These are phyloP conservation scores for Cerastis rubricosa DNA, from an alignment of 2,888 invertebrate genomes.

Conservation along the genomic window DNA sequence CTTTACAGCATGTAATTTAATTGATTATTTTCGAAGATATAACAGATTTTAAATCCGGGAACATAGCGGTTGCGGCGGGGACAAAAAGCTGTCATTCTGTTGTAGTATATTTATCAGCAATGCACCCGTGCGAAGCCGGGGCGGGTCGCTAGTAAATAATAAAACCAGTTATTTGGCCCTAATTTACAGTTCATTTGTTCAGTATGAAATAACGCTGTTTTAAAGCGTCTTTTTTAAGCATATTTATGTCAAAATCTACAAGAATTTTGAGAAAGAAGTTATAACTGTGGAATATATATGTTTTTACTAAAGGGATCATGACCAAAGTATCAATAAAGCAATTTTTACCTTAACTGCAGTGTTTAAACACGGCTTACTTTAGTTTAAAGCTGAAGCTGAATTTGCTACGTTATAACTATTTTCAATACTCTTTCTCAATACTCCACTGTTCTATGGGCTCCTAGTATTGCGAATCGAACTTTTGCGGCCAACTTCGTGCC, in stretches of 20 bases:
- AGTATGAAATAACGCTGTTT: background rate
- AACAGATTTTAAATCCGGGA: no score
- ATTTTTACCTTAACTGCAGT: slow-evolving; percentile 10
- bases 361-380: background rate
- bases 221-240: background rate
- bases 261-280: background rate
- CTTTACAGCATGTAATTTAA: no score
- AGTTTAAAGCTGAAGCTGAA: background rate
- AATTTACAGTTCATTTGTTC: background rate
- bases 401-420: background rate
- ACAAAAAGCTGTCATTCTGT: no score
- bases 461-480: slow-evolving; percentile 20
- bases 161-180: background rate
- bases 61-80: no score
- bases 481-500: slow-evolving; percentile 12
- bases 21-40: no score
- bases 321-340: background rate
- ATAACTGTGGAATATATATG: background rate
- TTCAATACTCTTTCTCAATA: background rate
- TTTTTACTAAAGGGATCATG: background rate
- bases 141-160: no score
- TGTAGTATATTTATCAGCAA: no score
- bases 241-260: background rate
- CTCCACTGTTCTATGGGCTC: slow-evolving; percentile 15
- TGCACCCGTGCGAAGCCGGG: no score